Conservation (phyloP, 2,888 invertebrate genomes). For the Nasonovia ribisnigri region DNA sequence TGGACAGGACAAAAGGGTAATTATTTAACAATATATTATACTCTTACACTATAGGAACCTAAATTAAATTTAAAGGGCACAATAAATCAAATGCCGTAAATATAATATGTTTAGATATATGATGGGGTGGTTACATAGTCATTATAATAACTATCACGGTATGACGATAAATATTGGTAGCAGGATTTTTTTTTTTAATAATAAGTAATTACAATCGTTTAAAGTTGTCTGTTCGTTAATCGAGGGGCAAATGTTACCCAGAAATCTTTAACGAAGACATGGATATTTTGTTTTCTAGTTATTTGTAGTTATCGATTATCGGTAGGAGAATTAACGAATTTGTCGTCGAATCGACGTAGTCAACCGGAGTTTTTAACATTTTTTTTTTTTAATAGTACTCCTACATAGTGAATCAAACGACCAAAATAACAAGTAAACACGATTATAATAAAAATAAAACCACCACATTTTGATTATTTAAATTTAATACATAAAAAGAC, state of each 20-base stretch:
- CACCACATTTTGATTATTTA: slow-evolving; percentile 50
- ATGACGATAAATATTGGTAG: neutral
- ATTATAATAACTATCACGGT: neutral
- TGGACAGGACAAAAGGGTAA: slow-evolving; percentile 62
- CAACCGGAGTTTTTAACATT: neutral
- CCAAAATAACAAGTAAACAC: neutral
- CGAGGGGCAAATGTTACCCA: neutral
- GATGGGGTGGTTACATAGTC: neutral
- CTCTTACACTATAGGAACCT: slow-evolving; percentile 63
- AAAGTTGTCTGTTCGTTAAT: neutral
- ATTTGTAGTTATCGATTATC: neutral
- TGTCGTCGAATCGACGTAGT: neutral
- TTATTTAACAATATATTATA: slow-evolving; percentile 45
- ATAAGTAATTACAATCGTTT: neutral
- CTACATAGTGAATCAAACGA: neutral
- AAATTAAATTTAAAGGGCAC: slow-evolving; percentile 52
- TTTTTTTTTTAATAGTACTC: neutral
- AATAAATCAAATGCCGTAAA: slow-evolving; percentile 40
- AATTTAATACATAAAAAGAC: slow-evolving; percentile 24
- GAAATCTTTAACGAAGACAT: slow-evolving; percentile 22
- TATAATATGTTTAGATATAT: slow-evolving; percentile 41
- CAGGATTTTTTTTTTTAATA: neutral
- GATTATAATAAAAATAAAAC: slow-evolving; percentile 23
- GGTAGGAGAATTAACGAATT: neutral
- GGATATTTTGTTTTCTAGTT: neutral